Evolutionary conservation across 37 sponge, comb jelly and placozoan species (phyloP).

Genomic region (Ephydatia muelleri): DNA sequence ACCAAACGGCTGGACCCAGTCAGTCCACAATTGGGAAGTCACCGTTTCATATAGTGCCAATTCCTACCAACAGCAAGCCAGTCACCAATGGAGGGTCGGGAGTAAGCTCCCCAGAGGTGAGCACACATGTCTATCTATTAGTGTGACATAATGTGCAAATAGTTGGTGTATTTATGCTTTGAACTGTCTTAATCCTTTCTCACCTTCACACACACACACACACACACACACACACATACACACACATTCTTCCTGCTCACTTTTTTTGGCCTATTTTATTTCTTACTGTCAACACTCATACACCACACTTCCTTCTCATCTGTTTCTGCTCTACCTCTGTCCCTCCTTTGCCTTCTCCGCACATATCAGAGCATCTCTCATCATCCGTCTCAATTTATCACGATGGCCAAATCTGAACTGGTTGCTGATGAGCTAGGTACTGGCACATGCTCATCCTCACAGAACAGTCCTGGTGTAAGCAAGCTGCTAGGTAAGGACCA

Average conservation of each 20-base stretch:
- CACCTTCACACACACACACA: too few species aligned
- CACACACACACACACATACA: constrained; percentile 3
- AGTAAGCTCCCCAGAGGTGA: background rate
- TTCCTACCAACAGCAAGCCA: constrained; percentile 21
- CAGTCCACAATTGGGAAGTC: constrained; percentile 15
- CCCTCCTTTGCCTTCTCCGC: background rate
- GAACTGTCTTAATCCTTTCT: too few species aligned
- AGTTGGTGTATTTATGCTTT: background rate
- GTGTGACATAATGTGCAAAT: background rate
- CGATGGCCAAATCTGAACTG: background rate
- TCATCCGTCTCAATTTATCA: background rate
- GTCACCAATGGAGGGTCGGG: background rate
- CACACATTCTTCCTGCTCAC: background rate
- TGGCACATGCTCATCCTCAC: background rate
- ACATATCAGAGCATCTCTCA: background rate
- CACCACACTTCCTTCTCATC: too few species aligned
- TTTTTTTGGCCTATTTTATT: too few species aligned
- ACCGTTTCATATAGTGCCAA: constrained; percentile 46
- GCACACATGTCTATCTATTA: background rate
- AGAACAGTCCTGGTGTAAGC: background rate
- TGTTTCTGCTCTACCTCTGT: too few species aligned
- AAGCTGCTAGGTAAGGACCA: background rate
- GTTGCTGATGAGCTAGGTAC: background rate
- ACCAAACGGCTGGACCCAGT: background rate
- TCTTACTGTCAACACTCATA: too few species aligned